Evolutionary conservation across 2,113 vertebrate genomes (phyloP).

Genomic region (Solea senegalensis): DNA sequence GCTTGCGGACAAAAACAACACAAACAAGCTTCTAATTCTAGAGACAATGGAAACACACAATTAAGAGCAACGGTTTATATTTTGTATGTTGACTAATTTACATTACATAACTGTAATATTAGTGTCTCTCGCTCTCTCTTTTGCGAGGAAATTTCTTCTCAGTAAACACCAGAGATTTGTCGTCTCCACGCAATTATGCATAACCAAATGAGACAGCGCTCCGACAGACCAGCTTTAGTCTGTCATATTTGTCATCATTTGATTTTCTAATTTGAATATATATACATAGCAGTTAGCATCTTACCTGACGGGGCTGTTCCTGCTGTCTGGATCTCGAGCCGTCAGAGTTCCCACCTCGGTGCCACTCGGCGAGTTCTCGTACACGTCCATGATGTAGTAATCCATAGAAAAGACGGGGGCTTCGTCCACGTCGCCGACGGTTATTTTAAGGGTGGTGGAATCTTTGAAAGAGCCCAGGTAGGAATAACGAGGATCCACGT

Average conservation of each 20-base stretch:
- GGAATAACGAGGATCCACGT: conserved; percentile 92
- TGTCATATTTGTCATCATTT: no score
- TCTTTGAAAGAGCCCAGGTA: conserved; percentile 96
- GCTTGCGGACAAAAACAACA: conserved; percentile 17
- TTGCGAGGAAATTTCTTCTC: no score
- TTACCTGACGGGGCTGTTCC: conserved; percentile 92
- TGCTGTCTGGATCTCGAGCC: conserved; percentile 93
- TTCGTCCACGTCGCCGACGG: conserved; percentile 95
- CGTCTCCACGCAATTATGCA: no score
- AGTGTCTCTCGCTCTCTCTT: no score
- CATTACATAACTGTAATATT: no score
- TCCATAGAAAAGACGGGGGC: conserved; percentile 91
- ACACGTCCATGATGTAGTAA: conserved; percentile 94
- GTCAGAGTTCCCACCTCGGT: conserved; percentile 90
- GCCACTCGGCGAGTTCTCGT: conserved; percentile 89
- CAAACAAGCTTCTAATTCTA: not conserved
- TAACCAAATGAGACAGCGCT: no score
- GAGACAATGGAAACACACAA: not conserved
- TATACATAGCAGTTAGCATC: not conserved
- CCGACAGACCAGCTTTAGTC: no score
- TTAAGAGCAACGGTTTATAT: no score
- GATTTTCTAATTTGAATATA: no score
- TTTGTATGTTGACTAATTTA: no score
- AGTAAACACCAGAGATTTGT: no score
- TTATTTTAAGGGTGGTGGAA: conserved; percentile 90